A percentile compares a stretch with the other conserved stretches of the same genome.
phyloP scores from a whole-genome alignment of 2,797 vertebrate species.

The Myotis pilosus region DNA sequence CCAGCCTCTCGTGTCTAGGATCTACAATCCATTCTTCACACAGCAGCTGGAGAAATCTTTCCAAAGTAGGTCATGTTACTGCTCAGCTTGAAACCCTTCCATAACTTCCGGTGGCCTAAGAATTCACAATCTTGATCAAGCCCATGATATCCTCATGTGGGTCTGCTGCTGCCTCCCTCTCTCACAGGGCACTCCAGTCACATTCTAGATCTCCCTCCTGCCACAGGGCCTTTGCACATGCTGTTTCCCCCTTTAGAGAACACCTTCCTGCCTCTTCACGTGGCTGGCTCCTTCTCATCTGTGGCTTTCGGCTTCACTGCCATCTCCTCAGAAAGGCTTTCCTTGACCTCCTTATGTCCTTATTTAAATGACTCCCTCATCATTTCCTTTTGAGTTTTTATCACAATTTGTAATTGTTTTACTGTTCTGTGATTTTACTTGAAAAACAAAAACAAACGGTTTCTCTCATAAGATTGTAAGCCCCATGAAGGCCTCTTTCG shows the following conservation, averaged over 20 bases:
- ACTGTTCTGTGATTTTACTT: background rate
- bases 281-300: background rate
- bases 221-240: conserved; percentile 18
- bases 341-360: background rate
- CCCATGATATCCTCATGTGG: background rate
- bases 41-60: background rate
- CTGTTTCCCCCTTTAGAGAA: background rate
- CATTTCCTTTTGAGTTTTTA: conserved; percentile 53
- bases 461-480: background rate
- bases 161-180: background rate
- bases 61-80: background rate
- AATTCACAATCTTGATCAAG: background rate
- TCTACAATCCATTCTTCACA: background rate
- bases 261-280: background rate
- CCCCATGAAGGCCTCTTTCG: background rate
- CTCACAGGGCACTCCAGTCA: background rate
- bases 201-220: background rate
- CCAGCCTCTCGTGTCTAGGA: background rate
- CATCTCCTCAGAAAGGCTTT: background rate
- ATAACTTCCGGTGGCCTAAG: background rate
- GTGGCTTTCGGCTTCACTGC: background rate
- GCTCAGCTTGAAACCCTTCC: background rate
- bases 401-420: conserved; percentile 21
- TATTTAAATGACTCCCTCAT: background rate
- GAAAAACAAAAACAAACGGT: background rate